Conservation (phyloP, 2,888 invertebrate genomes). For the Leucozona laternaria region DNA sequence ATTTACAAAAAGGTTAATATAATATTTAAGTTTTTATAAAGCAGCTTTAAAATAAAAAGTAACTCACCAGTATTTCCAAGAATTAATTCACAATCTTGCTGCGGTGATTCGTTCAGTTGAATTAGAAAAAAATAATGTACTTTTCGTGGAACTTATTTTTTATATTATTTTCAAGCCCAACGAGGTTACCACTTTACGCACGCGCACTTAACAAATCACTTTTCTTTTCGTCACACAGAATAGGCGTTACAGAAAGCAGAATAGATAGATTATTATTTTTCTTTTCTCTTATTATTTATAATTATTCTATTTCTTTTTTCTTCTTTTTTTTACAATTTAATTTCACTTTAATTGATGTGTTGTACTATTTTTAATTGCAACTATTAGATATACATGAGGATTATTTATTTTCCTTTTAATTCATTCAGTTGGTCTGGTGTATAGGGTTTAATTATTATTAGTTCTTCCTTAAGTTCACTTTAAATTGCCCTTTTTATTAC, state of each 20-base stretch:
- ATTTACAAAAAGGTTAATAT: no score
- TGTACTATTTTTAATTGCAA: slow-evolving; percentile 46
- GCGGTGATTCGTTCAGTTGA: slow-evolving; percentile 1
- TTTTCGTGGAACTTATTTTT: background rate
- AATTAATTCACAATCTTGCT: slow-evolving; percentile 52
- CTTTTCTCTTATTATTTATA: slow-evolving; percentile 19
- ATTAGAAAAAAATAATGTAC: slow-evolving; percentile 10
- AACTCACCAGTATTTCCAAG: slow-evolving; percentile 68
- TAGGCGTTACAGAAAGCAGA: slow-evolving; percentile 27
- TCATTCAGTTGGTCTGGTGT: background rate
- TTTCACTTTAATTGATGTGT: slow-evolving; percentile 71
- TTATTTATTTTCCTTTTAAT: slow-evolving; percentile 12
- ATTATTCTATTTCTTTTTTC: slow-evolving; percentile 22
- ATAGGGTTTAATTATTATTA: slow-evolving; percentile 16
- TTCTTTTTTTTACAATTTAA: slow-evolving; percentile 49
- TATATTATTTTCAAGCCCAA: slow-evolving; percentile 1
- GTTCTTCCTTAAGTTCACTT: slow-evolving; percentile 13
- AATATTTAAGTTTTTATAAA: no score
- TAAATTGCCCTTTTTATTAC: slow-evolving; percentile 30
- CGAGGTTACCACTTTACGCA: slow-evolving; percentile 40
- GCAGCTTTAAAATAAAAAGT: background rate
- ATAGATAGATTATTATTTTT: slow-evolving; percentile 45
- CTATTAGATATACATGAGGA: background rate
- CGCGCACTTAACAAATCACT: slow-evolving; percentile 44
- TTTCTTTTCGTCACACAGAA: slow-evolving; percentile 66